These are phyloP conservation scores for Setipinna tenuifilis DNA, from an alignment of 2,797 vertebrate genomes.

Conservation along the genomic window DNA sequence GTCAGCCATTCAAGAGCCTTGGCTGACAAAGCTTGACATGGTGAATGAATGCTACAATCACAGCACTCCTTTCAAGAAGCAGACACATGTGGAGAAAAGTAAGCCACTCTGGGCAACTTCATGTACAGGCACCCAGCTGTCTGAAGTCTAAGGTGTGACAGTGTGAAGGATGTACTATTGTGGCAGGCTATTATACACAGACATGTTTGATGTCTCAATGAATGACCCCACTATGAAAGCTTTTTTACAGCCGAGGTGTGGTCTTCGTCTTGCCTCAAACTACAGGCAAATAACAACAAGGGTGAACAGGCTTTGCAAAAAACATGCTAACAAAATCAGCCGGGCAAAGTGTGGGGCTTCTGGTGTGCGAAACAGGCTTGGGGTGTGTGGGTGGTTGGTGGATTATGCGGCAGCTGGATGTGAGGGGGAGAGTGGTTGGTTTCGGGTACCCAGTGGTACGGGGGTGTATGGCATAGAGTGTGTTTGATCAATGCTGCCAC, in stretches of 20 bases:
- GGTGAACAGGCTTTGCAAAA: constrained; percentile 14
- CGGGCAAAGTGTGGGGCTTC: background rate
- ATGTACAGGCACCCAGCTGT: background rate
- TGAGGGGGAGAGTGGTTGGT: background rate
- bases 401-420: constrained; percentile 12
- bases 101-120: background rate
- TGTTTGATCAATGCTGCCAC: constrained; percentile 4
- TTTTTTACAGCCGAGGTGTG: background rate
- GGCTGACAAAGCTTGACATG: background rate
- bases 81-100: background rate
- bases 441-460: background rate
- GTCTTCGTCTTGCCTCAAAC: background rate
- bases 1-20: background rate
- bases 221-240: background rate
- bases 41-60: background rate
- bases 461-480: background rate
- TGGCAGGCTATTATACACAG: background rate
- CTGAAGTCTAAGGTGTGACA: background rate
- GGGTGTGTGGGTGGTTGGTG: background rate
- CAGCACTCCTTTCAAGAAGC: background rate
- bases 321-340: constrained; percentile 4
- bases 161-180: background rate
- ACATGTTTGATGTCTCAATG: background rate
- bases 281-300: background rate
- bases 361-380: constrained; percentile 8